Evolutionary conservation across 2,888 invertebrate genomes (phyloP), one percentile per base, ranked within the genome.

Genomic region (Craniophora ligustri): DNA sequence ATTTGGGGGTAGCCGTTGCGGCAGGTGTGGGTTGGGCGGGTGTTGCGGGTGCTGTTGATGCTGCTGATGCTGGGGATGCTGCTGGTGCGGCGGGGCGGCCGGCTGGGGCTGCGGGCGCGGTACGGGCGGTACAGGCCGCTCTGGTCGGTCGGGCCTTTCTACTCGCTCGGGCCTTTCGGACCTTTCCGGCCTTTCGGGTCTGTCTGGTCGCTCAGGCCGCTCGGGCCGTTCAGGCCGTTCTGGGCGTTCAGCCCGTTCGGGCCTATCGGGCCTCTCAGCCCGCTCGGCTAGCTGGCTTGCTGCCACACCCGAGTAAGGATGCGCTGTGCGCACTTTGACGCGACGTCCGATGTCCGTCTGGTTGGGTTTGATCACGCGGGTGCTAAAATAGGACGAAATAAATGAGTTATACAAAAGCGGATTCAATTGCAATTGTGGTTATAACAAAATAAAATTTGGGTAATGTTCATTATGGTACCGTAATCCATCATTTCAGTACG

Each of bases 291-390:
- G 70, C 64, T 84, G 84, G 35, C 82, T 75, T 59, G 86, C 82
- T 28, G 82, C 79, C 42, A 81, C 78, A 50, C 81, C 86, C 69
- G 92, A 85, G 76, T 85, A 89, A 56, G 90, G 87, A 79, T 92
- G 89, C 60, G 88, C 81, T 57, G 87, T 77, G 53, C 92, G 97
- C 86, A 96, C 95, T 89, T 98, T 98, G 72, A 98, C 97, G 87
- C 97, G 97, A 72, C 97, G 95, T 56, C 98, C 98, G 81, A 98
- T 97, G 89, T 97, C 97, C 78, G 96, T 97, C 85, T 97, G 97
- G 91, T 97, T 97, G 75, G 97, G 96, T 91, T 98, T 98, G 85
- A 98, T 98, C 88, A 98, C 98, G 87, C 98, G 96, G 81, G 98
- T 97, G 94, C 98, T 98, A 94, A 45, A 94, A 94, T 50, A 60